Evolutionary conservation across 2,113 vertebrate species (phyloP).

Genomic region (Sceloporus tristichus): DNA sequence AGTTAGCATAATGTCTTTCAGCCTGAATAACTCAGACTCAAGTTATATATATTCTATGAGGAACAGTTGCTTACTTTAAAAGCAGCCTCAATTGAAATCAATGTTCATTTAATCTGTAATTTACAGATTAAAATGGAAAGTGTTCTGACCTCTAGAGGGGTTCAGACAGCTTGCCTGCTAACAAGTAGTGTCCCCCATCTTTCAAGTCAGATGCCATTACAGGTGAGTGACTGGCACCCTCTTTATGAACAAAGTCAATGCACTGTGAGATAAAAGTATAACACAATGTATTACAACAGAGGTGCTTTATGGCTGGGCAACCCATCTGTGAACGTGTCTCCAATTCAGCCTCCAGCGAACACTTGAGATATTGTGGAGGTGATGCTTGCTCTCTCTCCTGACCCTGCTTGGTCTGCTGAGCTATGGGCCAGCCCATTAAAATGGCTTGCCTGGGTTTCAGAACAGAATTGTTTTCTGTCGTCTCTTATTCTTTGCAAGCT

Average conservation of each 20-base stretch:
- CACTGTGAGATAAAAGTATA: constrained; percentile 30
- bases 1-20: background rate
- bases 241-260: constrained; percentile 11
- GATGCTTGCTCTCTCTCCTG: constrained; percentile 54
- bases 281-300: constrained; percentile 1
- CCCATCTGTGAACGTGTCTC: constrained; percentile 5
- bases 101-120: constrained; percentile 15
- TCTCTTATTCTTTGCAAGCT: constrained; percentile 65
- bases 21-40: background rate
- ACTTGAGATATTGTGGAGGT: background rate
- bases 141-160: background rate
- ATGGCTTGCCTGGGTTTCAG: constrained; percentile 76
- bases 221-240: constrained; percentile 20
- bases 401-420: constrained; percentile 47
- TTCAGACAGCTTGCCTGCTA: background rate
- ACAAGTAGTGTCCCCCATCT: constrained; percentile 19
- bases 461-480: constrained; percentile 46
- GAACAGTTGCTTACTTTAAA: background rate
- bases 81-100: background rate
- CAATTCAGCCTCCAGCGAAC: constrained; percentile 15
- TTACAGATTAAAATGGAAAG: constrained; percentile 1
- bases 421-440: constrained; percentile 54
- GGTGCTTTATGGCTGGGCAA: constrained; percentile 15
- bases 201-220: constrained; percentile 31
- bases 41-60: background rate